Percentiles rank a stretch among this genome's conserved stretches.
Evolutionary conservation across 2,797 vertebrate species (phyloP).

Genomic region (Cossypha dichroa): DNA sequence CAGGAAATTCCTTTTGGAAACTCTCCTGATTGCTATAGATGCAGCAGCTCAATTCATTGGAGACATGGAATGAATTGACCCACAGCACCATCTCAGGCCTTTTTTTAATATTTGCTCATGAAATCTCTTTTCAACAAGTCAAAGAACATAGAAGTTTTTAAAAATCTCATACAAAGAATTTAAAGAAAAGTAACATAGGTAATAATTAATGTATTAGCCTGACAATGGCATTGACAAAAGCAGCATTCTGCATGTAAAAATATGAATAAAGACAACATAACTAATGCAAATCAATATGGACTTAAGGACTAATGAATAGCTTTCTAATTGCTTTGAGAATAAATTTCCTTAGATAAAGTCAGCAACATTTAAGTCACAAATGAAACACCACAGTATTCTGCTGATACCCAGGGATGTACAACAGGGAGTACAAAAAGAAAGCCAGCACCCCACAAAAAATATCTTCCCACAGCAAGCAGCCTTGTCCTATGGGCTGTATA

Average conservation of each 20-base stretch:
- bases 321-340: not conserved
- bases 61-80: not conserved
- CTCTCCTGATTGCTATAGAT: not conserved
- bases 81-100: not conserved
- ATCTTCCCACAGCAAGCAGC: not conserved
- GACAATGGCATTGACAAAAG: not conserved
- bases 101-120: not conserved
- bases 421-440: not conserved
- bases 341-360: not conserved
- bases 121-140: not conserved
- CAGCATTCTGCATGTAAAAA: not conserved
- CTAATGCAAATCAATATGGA: not conserved
- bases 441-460: not conserved
- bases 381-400: not conserved
- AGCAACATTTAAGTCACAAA: not conserved
- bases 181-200: not conserved
- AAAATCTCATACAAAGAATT: not conserved
- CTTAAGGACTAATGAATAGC: not conserved
- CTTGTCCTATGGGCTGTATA: not conserved
- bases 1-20: not conserved
- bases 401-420: not conserved
- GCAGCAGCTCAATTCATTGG: fast-evolving
- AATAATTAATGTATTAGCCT: not conserved
- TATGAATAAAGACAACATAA: not conserved
- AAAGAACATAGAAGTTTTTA: not conserved